phyloP scores from a whole-genome alignment of 2,113 vertebrate species.

The Peromyscus maniculatus region DNA sequence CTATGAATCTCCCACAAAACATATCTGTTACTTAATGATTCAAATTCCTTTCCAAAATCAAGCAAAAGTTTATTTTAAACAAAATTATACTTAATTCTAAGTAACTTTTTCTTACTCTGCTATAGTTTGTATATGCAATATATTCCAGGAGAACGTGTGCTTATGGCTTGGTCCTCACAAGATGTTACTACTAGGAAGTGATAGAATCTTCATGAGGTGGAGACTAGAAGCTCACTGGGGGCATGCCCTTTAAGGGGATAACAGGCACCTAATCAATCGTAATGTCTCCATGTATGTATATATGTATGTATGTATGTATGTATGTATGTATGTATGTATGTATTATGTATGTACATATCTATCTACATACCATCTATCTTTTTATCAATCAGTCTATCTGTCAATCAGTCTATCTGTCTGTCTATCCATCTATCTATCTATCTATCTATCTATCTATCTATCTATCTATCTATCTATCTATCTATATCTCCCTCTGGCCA shows the following conservation, averaged over 20 bases:
- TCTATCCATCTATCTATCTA: too few species aligned
- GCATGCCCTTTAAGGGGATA: not conserved
- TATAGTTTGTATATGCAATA: not conserved
- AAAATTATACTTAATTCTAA: slow-evolving; percentile 62
- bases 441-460: too few species aligned
- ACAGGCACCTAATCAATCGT: not conserved
- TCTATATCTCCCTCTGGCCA: not conserved
- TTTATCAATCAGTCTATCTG: not conserved
- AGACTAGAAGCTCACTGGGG: not conserved
- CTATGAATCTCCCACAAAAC: not conserved
- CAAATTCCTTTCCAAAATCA: slow-evolving; percentile 19
- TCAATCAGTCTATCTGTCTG: not conserved
- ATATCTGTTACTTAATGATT: slow-evolving; percentile 26
- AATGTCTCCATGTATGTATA: too few species aligned
- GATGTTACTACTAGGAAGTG: not conserved
- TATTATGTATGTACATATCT: not conserved
- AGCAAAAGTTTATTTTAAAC: slow-evolving; percentile 41
- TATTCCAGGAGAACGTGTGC: not conserved
- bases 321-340: too few species aligned
- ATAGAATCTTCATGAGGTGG: not conserved
- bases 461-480: too few species aligned
- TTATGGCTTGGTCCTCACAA: not conserved
- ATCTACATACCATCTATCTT: not conserved
- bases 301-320: not conserved
- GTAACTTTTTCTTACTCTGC: slow-evolving; percentile 13